Evolutionary conservation across 2,888 invertebrate species (phyloP).

Genomic region (Chaetogeoica ovagalla): DNA sequence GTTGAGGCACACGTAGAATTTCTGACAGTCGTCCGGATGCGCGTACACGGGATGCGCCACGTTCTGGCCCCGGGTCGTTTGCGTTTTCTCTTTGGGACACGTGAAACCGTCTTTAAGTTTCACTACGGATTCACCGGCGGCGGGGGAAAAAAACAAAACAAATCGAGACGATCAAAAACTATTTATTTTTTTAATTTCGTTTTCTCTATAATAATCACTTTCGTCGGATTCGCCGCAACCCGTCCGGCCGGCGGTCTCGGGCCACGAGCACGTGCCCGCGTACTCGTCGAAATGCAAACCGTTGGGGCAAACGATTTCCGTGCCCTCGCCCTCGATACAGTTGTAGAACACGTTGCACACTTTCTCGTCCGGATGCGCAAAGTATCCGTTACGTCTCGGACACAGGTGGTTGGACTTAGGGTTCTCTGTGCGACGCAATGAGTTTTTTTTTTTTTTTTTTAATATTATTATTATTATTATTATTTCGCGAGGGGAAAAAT

Average conservation of each 20-base stretch:
- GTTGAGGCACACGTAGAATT: conserved; percentile 88
- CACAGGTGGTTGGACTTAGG: conserved; percentile 73
- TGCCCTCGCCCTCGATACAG: conserved; percentile 82
- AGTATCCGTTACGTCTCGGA: conserved; percentile 86
- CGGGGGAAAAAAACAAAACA: neutral
- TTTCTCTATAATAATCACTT: conserved; percentile 61
- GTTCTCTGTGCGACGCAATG: conserved; percentile 66
- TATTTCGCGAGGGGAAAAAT: neutral
- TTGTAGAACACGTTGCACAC: conserved; percentile 86
- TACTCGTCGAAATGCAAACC: conserved; percentile 89
- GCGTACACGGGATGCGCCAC: conserved; percentile 84
- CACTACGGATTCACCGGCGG: conserved; percentile 61
- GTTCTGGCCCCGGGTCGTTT: conserved; percentile 71
- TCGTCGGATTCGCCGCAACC: conserved; percentile 66
- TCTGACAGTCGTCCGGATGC: conserved; percentile 85
- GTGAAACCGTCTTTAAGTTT: conserved; percentile 81
- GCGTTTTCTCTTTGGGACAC: conserved; percentile 73
- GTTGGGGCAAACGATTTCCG: conserved; percentile 80
- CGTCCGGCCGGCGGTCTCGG: conserved; percentile 75
- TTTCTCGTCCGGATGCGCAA: conserved; percentile 80
- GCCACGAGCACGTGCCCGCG: conserved; percentile 89
- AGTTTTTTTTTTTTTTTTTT: too few species aligned
- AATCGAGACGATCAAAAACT: too few species aligned
- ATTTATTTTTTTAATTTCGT: too few species aligned
- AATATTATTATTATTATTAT: too few species aligned